Evolutionary conservation across 35 echinoderm and acorn worm species (phyloP), one percentile per base, ranked within the genome.

Genomic region (Eucidaris tribuloides): DNA sequence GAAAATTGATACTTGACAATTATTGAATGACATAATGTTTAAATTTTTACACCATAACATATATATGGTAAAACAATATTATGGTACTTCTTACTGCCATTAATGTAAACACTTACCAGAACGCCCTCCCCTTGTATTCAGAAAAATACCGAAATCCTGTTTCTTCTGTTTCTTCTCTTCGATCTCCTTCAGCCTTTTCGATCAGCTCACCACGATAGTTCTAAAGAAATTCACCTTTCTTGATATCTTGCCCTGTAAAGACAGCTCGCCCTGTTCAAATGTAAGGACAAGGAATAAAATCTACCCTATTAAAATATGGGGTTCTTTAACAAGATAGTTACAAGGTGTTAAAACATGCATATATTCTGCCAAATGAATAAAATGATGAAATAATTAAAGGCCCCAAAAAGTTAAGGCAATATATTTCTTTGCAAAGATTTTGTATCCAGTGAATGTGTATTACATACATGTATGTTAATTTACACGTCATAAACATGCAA

Each of bases 321-420:
- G 2, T 3, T 14, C 54, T 58, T 58, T 2, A 58, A 58, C 2
- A 58, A 58, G 54, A 58, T 58, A 58, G 13, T 58, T 58, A 58
- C 54, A 58, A n/a, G 54, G 54, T 58, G 54, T 58, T 58, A 58
- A 58, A 58, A 58, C 54, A 58, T 58, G n/a, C n/a, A n/a, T n/a
- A 58, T 58, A 58, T 58, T 58, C 54, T 58, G 54, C 54, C 54
- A 58, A 58, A 58, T 25, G 27, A n/a, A 25, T n/a, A 3, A 2
- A 58, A 58, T n/a, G 18, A 58, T 3, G 54, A n/a, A n/a, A n/a
- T n/a, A n/a, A n/a, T n/a, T n/a, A n/a, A n/a, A n/a, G n/a, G n/a
- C n/a, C n/a, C n/a, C n/a, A n/a, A n/a, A n/a, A n/a, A n/a, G n/a
- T n/a, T n/a, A n/a, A n/a, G n/a, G n/a, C n/a, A n/a, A n/a, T n/a